A percentile compares a stretch with the other conserved stretches of the same genome.
Conservation (phyloP, 2,888 invertebrate genomes). For the Notodonta ziczac region DNA sequence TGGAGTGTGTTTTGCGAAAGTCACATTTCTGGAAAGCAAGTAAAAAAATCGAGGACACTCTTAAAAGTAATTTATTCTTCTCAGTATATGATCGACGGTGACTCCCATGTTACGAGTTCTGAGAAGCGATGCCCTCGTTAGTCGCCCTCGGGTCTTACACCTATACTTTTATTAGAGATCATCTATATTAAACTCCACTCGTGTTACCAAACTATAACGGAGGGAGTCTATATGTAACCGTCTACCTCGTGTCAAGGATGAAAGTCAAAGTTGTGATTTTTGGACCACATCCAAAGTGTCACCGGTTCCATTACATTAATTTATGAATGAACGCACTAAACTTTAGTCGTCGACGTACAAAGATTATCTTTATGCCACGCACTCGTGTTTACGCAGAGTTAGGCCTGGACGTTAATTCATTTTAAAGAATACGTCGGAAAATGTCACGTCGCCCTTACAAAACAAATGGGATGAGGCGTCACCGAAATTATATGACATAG, state of each 20-base stretch:
- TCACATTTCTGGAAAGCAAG: slow-evolving; percentile 30
- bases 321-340: slow-evolving; percentile 59
- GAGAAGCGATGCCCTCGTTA: slow-evolving; percentile 29
- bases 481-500: slow-evolving; percentile 20
- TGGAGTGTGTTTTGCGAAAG: slow-evolving; percentile 30
- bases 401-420: slow-evolving; percentile 21
- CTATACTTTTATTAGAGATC: slow-evolving; percentile 30
- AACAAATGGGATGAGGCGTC: slow-evolving; percentile 19
- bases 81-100: slow-evolving; percentile 30
- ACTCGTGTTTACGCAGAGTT: slow-evolving; percentile 24
- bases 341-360: slow-evolving; percentile 27
- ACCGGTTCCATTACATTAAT: slow-evolving; percentile 49
- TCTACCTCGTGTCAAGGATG: slow-evolving; percentile 60
- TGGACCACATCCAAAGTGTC: slow-evolving; percentile 58
- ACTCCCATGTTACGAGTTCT: slow-evolving; percentile 25
- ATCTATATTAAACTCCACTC: slow-evolving; percentile 22
- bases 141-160: slow-evolving; percentile 28
- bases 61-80: slow-evolving; percentile 29
- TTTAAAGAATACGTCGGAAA: slow-evolving; percentile 25
- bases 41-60: slow-evolving; percentile 21
- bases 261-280: slow-evolving; percentile 59
- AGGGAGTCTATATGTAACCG: slow-evolving; percentile 35
- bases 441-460: slow-evolving; percentile 30
- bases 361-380: slow-evolving; percentile 33
- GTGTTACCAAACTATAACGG: slow-evolving; percentile 27